phyloP scores from a whole-genome alignment of 2,888 invertebrate genomes.

The Candidula unifasciata region DNA sequence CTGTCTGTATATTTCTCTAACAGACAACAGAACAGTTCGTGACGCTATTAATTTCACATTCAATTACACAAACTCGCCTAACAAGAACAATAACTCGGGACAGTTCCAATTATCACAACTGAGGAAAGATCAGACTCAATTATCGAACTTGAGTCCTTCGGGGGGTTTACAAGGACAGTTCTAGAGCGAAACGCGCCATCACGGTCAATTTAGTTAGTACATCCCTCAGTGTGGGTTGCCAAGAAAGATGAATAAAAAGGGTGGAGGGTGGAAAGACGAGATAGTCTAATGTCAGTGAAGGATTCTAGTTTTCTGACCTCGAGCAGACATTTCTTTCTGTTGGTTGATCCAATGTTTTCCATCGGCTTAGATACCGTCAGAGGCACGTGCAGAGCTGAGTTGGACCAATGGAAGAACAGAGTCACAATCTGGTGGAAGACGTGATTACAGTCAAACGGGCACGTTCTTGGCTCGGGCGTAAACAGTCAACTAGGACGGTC shows the following conservation, averaged over 20 bases:
- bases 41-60: not conserved
- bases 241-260: not conserved
- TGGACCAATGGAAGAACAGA: not conserved
- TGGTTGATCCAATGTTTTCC: conserved; percentile 20
- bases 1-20: not conserved
- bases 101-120: not conserved
- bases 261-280: not conserved
- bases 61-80: not conserved
- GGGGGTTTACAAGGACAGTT: not conserved
- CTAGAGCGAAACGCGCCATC: not conserved
- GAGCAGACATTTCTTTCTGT: not conserved
- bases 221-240: not conserved
- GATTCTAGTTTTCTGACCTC: not conserved
- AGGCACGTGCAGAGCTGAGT: conserved; percentile 17
- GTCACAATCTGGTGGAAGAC: not conserved
- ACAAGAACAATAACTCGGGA: conserved; percentile 10
- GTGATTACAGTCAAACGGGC: not conserved
- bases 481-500: conserved; percentile 7
- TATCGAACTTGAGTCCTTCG: conserved; percentile 18
- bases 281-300: no score
- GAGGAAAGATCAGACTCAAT: conserved; percentile 32
- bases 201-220: conserved; percentile 29
- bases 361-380: conserved; percentile 1
- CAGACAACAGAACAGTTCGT: not conserved
- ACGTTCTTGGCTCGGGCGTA: conserved; percentile 1